Percentiles rank a stretch among this genome's conserved stretches.
phyloP scores from a whole-genome alignment of 2,888 invertebrate genomes.

The Spisula subtruncata region DNA sequence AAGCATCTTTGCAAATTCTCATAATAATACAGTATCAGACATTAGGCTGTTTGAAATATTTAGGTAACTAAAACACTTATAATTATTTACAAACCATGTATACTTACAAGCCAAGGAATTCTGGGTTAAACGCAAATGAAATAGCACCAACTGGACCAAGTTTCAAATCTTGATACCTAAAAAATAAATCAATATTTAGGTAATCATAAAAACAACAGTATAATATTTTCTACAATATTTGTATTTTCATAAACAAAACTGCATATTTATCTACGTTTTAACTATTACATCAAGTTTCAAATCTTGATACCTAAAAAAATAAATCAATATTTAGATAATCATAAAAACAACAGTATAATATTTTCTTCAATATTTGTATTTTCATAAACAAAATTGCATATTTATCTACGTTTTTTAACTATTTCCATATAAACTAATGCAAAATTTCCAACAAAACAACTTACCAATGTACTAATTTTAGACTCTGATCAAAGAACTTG shows the following conservation, averaged over 20 bases:
- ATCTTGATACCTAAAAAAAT: constrained; percentile 29
- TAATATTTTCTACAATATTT: no score
- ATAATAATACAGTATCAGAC: no score
- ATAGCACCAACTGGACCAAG: constrained; percentile 87
- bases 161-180: constrained; percentile 87
- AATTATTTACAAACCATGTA: not conserved
- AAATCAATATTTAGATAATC: not conserved
- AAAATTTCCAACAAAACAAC: no score
- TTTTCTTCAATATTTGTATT: not conserved
- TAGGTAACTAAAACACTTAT: not conserved
- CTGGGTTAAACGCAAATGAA: constrained; percentile 85
- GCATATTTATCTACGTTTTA: no score
- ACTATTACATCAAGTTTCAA: no score
- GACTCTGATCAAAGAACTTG: constrained; percentile 87
- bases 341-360: no score
- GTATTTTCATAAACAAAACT: no score
- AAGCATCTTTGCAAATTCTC: no score
- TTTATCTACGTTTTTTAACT: no score
- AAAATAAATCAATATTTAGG: constrained; percentile 8
- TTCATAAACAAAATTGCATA: not conserved
- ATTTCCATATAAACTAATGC: not conserved
- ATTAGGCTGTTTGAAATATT: no score
- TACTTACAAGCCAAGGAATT: constrained; percentile 82
- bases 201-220: not conserved
- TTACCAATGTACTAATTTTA: constrained; percentile 87